A percentile compares a stretch with the other conserved stretches of the same genome.
Conservation (phyloP, 1,140 invertebrate genomes). For the Daktulosphaira vitifoliae region DNA sequence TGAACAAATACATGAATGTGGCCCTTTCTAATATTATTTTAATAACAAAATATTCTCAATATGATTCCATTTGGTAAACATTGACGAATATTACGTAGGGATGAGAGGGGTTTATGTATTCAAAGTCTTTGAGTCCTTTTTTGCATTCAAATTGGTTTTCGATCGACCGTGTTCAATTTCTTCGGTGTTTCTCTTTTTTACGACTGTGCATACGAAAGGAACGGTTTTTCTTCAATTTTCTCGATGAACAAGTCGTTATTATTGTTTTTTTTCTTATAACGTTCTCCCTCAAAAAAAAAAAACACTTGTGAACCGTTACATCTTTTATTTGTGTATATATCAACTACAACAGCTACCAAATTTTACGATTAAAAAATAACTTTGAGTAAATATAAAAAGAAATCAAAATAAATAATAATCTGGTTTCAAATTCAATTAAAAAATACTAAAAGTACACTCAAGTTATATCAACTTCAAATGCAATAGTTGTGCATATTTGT, state of each 20-base stretch:
- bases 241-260: slow-evolving; percentile 26
- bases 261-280: background rate
- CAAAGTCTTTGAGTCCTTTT: slow-evolving; percentile 3
- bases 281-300: background rate
- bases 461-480: too few relatives aligned
- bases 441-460: background rate
- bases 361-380: slow-evolving; percentile 12
- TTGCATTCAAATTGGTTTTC: slow-evolving; percentile 32
- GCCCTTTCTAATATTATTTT: background rate
- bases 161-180: slow-evolving; percentile 18
- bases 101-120: background rate
- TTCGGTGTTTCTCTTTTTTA: slow-evolving; percentile 8
- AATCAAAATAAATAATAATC: slow-evolving; percentile 1
- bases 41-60: slow-evolving; percentile 36
- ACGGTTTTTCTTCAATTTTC: slow-evolving; percentile 18
- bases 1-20: too few relatives aligned
- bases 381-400: background rate
- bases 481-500: too few relatives aligned
- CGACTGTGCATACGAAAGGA: slow-evolving; percentile 1
- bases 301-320: background rate
- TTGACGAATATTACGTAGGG: background rate
- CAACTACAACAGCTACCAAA: background rate
- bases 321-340: background rate
- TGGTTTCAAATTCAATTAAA: background rate
- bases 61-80: slow-evolving; percentile 1